Evolutionary conservation across 2,797 vertebrate genomes (phyloP).

Genomic region (Schizopygopsis malacanthus): DNA sequence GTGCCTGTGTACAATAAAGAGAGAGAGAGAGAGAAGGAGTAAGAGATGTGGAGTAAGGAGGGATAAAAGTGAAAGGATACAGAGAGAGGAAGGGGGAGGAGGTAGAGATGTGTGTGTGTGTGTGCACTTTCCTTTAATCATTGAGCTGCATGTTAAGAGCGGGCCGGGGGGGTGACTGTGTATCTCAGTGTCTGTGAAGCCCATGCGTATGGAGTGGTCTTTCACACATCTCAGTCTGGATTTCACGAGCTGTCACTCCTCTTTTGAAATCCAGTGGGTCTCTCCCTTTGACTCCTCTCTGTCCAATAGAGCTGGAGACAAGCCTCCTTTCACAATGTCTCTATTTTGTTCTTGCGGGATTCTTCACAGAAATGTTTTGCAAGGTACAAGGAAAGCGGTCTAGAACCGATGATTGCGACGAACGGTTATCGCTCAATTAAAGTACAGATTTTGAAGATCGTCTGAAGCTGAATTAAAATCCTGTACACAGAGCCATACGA

Average conservation of each 20-base stretch:
- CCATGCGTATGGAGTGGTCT: slow-evolving; percentile 83
- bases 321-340: slow-evolving; percentile 56
- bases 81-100: slow-evolving; percentile 59
- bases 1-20: slow-evolving; percentile 84
- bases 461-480: background rate
- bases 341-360: slow-evolving; percentile 51
- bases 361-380: slow-evolving; percentile 44
- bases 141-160: slow-evolving; percentile 57
- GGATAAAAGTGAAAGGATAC: slow-evolving; percentile 40
- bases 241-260: slow-evolving; percentile 81
- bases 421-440: slow-evolving; percentile 26
- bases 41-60: slow-evolving; percentile 61
- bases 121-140: slow-evolving; percentile 54
- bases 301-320: slow-evolving; percentile 55
- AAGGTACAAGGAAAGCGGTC: slow-evolving; percentile 36
- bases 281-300: slow-evolving; percentile 61
- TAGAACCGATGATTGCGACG: slow-evolving; percentile 26
- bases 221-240: slow-evolving; percentile 84
- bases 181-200: slow-evolving; percentile 78
- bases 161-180: slow-evolving; percentile 81
- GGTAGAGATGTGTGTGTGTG: slow-evolving; percentile 61
- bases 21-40: slow-evolving; percentile 59
- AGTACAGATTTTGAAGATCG: background rate
- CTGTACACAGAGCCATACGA: background rate
- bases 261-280: slow-evolving; percentile 72